Evolutionary conservation across 2,888 invertebrate genomes (phyloP).

Genomic region (Tricholauxania praeusta): DNA sequence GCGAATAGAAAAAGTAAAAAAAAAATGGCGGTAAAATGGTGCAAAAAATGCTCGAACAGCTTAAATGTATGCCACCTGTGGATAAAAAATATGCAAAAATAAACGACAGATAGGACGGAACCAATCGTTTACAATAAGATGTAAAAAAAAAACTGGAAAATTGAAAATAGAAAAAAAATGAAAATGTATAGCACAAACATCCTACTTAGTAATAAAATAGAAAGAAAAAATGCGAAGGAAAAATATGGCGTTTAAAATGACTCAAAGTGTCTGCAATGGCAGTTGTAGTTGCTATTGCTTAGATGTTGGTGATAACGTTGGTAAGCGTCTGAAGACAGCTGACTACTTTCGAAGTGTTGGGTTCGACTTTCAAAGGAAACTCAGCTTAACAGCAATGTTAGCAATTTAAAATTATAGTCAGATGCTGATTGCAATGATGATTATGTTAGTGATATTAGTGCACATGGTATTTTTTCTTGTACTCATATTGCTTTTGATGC

Average conservation of each 20-base stretch:
- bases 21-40: too few species aligned
- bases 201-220: neutral
- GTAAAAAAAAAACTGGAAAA: neutral
- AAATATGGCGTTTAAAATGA: too few species aligned
- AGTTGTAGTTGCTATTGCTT: constrained; percentile 10
- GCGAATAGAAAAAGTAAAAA: too few species aligned
- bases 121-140: neutral
- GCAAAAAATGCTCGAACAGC: constrained; percentile 7
- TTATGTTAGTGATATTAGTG: too few species aligned
- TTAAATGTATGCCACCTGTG: constrained; percentile 20
- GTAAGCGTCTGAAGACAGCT: neutral
- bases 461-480: too few species aligned
- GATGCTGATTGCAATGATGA: too few species aligned
- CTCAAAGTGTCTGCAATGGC: neutral
- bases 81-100: constrained; percentile 15
- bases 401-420: too few species aligned
- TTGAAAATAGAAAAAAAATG: neutral
- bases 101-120: neutral
- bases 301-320: constrained; percentile 10
- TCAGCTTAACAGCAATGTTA: too few species aligned
- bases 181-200: neutral
- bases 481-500: too few species aligned
- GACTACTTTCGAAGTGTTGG: too few species aligned
- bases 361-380: too few species aligned
- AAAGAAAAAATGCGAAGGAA: neutral